These are phyloP conservation scores for Drosophila novamexicana DNA, from an alignment of 1,140 invertebrate species.

Conservation along the genomic window DNA sequence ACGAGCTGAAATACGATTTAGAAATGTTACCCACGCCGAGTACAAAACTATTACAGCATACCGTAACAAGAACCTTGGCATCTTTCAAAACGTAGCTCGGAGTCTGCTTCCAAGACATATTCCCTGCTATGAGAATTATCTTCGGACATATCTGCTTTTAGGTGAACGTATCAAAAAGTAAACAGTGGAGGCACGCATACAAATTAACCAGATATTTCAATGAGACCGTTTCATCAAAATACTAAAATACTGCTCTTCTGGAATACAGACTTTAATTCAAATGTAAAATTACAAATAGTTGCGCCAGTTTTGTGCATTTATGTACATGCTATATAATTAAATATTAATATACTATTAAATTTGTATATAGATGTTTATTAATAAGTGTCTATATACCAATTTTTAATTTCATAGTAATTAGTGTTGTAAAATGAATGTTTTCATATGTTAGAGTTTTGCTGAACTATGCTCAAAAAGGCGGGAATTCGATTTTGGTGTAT, in stretches of 20 bases:
- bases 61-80: conserved; percentile 93
- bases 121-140: conserved; percentile 84
- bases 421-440: neutral
- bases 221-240: neutral
- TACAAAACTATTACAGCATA: conserved; percentile 80
- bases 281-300: too few species aligned
- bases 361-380: too few species aligned
- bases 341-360: too few species aligned
- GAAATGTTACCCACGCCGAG: neutral
- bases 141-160: conserved; percentile 58
- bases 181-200: neutral
- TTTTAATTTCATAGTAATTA: neutral
- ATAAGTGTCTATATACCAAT: too few species aligned
- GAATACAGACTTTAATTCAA: too few species aligned
- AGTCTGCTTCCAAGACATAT: conserved; percentile 94
- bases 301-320: neutral
- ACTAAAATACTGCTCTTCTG: neutral
- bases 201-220: neutral
- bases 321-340: neutral
- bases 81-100: conserved; percentile 96
- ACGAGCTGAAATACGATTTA: conserved; percentile 87
- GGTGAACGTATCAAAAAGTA: conserved; percentile 10
- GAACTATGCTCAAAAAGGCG: neutral
- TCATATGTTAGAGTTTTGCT: neutral
- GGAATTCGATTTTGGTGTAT: neutral